Percentiles rank a stretch among this genome's conserved stretches.
Evolutionary conservation across 1,140 invertebrate species (phyloP).

Genomic region (Coenobita brevimanus): DNA sequence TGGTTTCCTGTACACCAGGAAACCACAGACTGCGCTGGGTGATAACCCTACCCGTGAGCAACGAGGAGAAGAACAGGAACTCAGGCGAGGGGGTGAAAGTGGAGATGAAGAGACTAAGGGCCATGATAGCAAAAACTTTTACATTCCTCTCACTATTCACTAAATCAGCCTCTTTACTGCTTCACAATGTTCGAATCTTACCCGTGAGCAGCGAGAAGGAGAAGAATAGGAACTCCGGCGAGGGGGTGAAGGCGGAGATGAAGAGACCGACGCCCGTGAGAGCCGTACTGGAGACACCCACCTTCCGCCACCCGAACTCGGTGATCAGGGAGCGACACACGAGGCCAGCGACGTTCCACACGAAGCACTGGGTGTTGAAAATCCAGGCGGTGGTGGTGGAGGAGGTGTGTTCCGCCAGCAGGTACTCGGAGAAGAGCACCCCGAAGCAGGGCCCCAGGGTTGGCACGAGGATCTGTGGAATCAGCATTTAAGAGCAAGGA

Average conservation of each 20-base stretch:
- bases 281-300: background rate
- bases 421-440: constrained; percentile 15
- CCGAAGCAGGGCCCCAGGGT: constrained; percentile 2
- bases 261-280: background rate
- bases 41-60: constrained; percentile 16
- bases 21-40: too few species aligned
- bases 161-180: too few species aligned
- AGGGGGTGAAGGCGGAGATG: background rate
- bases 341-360: background rate
- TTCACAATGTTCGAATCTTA: background rate
- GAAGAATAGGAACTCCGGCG: constrained; percentile 9
- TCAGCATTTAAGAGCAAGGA: too few species aligned
- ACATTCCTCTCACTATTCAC: too few species aligned
- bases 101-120: background rate
- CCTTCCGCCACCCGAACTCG: constrained; percentile 5
- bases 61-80: constrained; percentile 15
- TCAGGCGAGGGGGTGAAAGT: background rate
- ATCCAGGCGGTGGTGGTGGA: constrained; percentile 33
- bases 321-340: background rate
- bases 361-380: background rate
- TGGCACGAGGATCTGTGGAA: background rate
- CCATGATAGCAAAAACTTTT: too few species aligned
- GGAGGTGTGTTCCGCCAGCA: background rate
- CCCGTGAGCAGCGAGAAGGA: constrained; percentile 20
- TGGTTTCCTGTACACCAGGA: too few species aligned